Conservation (phyloP, 2,113 vertebrate genomes). For the Amphiprion ocellaris region DNA sequence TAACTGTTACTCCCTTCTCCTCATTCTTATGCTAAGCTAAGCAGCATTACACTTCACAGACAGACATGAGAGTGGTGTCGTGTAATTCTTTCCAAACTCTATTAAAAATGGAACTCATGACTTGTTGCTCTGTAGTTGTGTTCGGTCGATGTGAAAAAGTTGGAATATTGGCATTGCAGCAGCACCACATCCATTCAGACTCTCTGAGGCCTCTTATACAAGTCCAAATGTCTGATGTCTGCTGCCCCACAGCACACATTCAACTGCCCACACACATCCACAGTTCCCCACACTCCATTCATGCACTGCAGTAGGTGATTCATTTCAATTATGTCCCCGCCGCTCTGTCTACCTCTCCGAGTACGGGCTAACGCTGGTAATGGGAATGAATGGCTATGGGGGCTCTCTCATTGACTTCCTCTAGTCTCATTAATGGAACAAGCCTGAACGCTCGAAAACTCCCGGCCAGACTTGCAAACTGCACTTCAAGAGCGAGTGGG, state of each 20-base stretch:
- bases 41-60: background rate
- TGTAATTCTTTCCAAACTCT: background rate
- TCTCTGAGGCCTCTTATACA: background rate
- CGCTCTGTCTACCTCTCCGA: constrained; percentile 47
- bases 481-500: constrained; percentile 14
- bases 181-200: background rate
- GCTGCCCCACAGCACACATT: constrained; percentile 10
- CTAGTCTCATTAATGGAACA: constrained; percentile 71
- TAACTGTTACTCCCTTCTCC: no score
- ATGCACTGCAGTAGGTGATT: constrained; percentile 54
- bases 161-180: background rate
- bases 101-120: background rate
- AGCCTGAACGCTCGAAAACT: constrained; percentile 51
- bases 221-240: constrained; percentile 28
- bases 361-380: constrained; percentile 61
- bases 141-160: constrained; percentile 5
- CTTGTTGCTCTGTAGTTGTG: background rate
- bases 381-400: constrained; percentile 66
- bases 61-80: background rate
- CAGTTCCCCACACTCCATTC: constrained; percentile 9
- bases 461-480: constrained; percentile 18
- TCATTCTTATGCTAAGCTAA: no score
- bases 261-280: constrained; percentile 2
- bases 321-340: constrained; percentile 65
- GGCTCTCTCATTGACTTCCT: constrained; percentile 69